Percentiles rank a stretch among this genome's conserved stretches.
Conservation (phyloP, 2,888 invertebrate genomes). For the Phoenoteleia sp. region DNA sequence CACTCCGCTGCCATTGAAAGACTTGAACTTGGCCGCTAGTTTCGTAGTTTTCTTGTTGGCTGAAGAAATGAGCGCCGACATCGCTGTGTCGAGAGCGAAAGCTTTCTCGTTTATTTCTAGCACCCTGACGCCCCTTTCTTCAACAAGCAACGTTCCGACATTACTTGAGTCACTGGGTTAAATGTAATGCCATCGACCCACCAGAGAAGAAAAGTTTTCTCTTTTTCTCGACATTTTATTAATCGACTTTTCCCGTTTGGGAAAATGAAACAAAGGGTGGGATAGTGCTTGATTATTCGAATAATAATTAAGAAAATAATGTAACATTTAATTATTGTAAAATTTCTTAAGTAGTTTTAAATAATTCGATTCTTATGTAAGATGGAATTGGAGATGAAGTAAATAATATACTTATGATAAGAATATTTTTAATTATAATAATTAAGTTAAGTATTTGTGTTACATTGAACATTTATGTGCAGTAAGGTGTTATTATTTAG, state of each 20-base stretch:
- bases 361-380: no score
- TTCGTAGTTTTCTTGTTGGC: slow-evolving; percentile 83
- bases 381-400: no score
- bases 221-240: background rate
- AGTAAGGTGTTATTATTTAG: no score
- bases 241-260: background rate
- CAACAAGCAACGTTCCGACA: slow-evolving; percentile 75
- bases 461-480: no score
- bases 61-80: slow-evolving; percentile 73
- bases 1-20: slow-evolving; percentile 69
- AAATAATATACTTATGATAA: no score
- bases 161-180: slow-evolving; percentile 82
- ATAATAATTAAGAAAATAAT: no score
- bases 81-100: slow-evolving; percentile 83
- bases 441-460: no score
- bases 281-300: no score
- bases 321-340: no score
- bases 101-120: slow-evolving; percentile 84
- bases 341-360: no score
- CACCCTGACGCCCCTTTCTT: slow-evolving; percentile 81
- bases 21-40: slow-evolving; percentile 86
- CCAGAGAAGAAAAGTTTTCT: slow-evolving; percentile 1
- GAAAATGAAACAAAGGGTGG: background rate
- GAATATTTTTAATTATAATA: no score
- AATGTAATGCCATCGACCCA: slow-evolving; percentile 76